Conservation (phyloP, 1,140 invertebrate genomes). For the Drosophila bifasciata region DNA sequence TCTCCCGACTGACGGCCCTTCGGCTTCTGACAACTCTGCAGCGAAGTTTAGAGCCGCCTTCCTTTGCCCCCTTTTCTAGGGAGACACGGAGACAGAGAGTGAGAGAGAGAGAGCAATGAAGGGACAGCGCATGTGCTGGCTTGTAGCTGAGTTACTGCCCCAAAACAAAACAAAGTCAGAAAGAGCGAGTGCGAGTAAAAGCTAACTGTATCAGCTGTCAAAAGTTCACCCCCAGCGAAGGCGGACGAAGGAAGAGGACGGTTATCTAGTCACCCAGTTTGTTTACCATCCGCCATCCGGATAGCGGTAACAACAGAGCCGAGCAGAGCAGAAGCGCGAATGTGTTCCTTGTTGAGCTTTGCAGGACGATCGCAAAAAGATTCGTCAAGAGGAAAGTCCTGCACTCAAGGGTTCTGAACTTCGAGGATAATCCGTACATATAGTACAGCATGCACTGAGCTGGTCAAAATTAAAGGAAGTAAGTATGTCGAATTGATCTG, state of each 20-base stretch:
- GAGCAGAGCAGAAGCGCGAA: conserved; percentile 3
- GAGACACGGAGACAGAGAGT: neutral
- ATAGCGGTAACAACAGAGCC: conserved; percentile 12
- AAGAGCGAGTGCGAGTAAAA: conserved; percentile 43
- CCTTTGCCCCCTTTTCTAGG: neutral
- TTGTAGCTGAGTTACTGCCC: conserved; percentile 50
- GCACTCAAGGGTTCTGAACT: too few relatives aligned
- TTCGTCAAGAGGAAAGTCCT: conserved; percentile 1
- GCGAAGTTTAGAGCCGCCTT: conserved; percentile 63
- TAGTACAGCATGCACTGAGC: too few relatives aligned
- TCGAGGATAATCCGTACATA: too few relatives aligned
- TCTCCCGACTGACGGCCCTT: conserved; percentile 63
- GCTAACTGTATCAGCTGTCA: conserved; percentile 61
- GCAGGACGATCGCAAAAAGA: neutral
- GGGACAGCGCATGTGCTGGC: conserved; percentile 62
- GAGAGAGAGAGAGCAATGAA: conserved; percentile 7
- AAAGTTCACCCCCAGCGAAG: conserved; percentile 42
- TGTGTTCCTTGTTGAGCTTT: conserved; percentile 36
- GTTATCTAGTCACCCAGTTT: conserved; percentile 33
- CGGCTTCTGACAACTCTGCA: conserved; percentile 75
- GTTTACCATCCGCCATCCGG: conserved; percentile 53
- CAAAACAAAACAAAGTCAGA: conserved; percentile 68
- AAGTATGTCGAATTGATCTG: too few relatives aligned
- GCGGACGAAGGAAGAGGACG: neutral
- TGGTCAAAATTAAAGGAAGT: too few relatives aligned